Percentiles rank a stretch among this genome's conserved stretches.
Conservation (phyloP, 92 coral and sea anemone species). For the Epizoanthus ramosus region DNA sequence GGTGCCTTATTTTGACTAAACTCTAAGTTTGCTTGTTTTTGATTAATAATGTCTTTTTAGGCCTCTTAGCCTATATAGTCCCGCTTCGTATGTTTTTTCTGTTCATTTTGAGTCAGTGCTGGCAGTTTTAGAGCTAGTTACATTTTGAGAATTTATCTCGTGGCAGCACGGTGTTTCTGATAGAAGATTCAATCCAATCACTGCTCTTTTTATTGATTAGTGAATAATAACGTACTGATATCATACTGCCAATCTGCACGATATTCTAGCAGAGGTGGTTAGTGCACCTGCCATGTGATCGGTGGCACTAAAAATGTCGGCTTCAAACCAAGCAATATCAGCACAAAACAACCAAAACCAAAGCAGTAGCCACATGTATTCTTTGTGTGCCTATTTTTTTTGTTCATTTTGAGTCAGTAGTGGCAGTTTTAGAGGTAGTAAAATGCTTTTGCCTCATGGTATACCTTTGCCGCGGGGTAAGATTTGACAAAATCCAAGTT, state of each 20-base stretch:
- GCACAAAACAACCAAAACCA: no score
- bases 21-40: background rate
- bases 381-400: no score
- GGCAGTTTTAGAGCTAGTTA: background rate
- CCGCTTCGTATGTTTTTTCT: no score
- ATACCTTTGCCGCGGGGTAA: background rate
- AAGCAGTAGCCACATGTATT: no score
- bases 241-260: conserved; percentile 27
- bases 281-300: conserved; percentile 1
- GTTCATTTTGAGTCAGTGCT: no score
- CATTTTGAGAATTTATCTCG: background rate
- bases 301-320: no score
- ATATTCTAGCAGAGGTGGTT: conserved; percentile 16
- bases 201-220: conserved; percentile 27
- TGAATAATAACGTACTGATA: conserved; percentile 22
- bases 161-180: background rate
- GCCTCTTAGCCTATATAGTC: background rate
- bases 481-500: no score
- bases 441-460: no score
- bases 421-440: no score
- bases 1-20: background rate
- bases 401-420: no score
- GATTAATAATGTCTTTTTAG: background rate
- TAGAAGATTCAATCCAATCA: conserved; percentile 10
- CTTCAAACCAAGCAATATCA: no score